These are phyloP conservation scores for Polyploca ridens DNA, from an alignment of 2,888 invertebrate species.

Conservation along the genomic window DNA sequence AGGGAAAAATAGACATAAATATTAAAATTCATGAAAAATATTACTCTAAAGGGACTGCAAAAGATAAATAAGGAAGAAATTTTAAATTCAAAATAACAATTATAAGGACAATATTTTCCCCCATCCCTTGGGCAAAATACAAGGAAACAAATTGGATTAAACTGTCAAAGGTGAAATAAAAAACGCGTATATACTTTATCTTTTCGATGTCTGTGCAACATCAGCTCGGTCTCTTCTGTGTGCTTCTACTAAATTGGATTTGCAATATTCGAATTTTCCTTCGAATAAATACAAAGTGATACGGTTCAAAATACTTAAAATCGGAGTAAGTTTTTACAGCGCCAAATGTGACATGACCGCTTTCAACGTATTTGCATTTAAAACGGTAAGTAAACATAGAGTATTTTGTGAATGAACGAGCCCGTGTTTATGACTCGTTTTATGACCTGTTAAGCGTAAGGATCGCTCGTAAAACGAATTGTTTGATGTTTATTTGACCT, in stretches of 20 bases:
- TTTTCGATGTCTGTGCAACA: constrained; percentile 70
- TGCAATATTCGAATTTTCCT: constrained; percentile 32
- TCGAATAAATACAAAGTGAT: constrained; percentile 31
- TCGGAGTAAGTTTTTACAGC: constrained; percentile 39
- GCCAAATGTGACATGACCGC: constrained; percentile 60
- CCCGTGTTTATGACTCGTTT: constrained; percentile 77
- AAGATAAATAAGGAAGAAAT: constrained; percentile 56
- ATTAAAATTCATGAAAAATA: constrained; percentile 32
- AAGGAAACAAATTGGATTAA: constrained; percentile 84
- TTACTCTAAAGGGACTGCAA: constrained; percentile 36
- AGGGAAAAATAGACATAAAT: not conserved
- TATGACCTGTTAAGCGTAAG: constrained; percentile 81
- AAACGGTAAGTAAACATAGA: constrained; percentile 78
- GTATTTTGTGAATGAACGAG: constrained; percentile 77
- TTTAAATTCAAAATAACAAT: constrained; percentile 79
- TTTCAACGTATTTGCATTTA: constrained; percentile 78
- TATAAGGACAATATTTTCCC: constrained; percentile 73
- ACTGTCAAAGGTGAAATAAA: constrained; percentile 84
- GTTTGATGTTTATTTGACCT: constrained; percentile 55
- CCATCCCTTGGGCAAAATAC: constrained; percentile 75
- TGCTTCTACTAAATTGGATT: constrained; percentile 36
- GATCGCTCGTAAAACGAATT: constrained; percentile 79
- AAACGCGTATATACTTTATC: constrained; percentile 71
- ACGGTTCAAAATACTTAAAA: constrained; percentile 49
- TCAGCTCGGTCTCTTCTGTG: constrained; percentile 49